A percentile compares a stretch with the other conserved stretches of the same genome.
phyloP scores from a whole-genome alignment of 2,797 vertebrate genomes.

The Fistularia tabacaria region DNA sequence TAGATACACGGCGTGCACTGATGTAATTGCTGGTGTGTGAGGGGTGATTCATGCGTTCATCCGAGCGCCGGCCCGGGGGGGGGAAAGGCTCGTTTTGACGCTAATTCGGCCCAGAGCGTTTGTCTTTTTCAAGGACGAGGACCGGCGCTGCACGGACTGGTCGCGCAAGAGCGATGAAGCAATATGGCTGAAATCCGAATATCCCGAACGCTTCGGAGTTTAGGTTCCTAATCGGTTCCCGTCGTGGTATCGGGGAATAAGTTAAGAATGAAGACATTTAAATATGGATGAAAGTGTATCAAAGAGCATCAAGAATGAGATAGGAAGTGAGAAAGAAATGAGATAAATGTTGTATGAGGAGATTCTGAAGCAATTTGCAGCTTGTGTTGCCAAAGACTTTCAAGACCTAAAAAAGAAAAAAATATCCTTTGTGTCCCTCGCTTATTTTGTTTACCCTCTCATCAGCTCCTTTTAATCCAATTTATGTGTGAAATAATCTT shows the following conservation, averaged over 20 bases:
- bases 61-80: no score
- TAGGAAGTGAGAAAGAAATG: conserved; percentile 29
- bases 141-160: no score
- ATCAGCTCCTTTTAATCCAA: conserved; percentile 3
- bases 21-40: no score
- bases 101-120: no score
- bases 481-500: conserved; percentile 19
- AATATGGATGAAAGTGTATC: conserved; percentile 54
- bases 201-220: conserved; percentile 16
- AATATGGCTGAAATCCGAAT: conserved; percentile 18
- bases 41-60: no score
- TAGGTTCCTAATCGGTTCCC: conserved; percentile 25
- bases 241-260: conserved; percentile 45
- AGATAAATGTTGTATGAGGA: conserved; percentile 54
- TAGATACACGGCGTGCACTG: no score
- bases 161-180: no score
- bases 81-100: no score
- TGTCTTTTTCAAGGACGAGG: no score
- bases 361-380: conserved; percentile 53
- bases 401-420: conserved; percentile 34
- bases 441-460: conserved; percentile 10
- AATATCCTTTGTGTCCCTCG: conserved; percentile 6
- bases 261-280: conserved; percentile 40
- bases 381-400: conserved; percentile 22
- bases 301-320: conserved; percentile 55